These are phyloP conservation scores for Hippocampus kuda DNA, from an alignment of 2,797 vertebrate species.

Conservation along the genomic window DNA sequence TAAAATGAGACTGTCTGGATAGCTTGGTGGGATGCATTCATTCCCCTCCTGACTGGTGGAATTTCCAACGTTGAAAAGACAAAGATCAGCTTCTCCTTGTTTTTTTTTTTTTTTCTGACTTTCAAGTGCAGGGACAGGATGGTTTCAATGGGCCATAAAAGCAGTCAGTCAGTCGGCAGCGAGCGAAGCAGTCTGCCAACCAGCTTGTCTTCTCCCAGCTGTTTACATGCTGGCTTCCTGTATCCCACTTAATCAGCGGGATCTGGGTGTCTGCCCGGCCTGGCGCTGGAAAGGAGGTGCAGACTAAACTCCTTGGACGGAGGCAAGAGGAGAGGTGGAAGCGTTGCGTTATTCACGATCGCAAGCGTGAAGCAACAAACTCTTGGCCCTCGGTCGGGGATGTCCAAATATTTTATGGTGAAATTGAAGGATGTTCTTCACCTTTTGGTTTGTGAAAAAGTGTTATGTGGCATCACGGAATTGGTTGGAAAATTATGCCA, in stretches of 20 bases:
- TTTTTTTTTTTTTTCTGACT: constrained; percentile 17
- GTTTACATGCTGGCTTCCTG: constrained; percentile 61
- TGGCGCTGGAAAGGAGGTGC: constrained; percentile 24
- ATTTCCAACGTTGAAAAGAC: constrained; percentile 8
- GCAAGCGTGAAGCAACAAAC: constrained; percentile 51
- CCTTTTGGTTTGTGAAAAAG: too few relatives aligned
- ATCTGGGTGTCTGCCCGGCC: constrained; percentile 53
- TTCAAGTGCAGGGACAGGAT: constrained; percentile 11
- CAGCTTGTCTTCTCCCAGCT: constrained; percentile 33
- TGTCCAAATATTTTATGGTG: constrained; percentile 15
- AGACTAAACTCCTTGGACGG: constrained; percentile 56
- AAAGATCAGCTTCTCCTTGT: neutral
- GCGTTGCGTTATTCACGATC: constrained; percentile 42
- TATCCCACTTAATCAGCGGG: constrained; percentile 52
- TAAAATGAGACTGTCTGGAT: constrained; percentile 19
- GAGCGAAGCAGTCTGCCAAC: constrained; percentile 11
- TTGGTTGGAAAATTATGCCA: too few relatives aligned
- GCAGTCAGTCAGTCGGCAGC: constrained; percentile 28
- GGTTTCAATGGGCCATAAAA: constrained; percentile 5
- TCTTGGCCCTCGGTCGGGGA: constrained; percentile 5
- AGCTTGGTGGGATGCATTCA: constrained; percentile 30
- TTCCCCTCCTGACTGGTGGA: constrained; percentile 28
- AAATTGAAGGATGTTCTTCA: neutral
- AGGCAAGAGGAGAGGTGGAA: constrained; percentile 11
- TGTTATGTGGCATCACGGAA: too few relatives aligned